phyloP scores from a whole-genome alignment of 2,113 vertebrate genomes.

The Micromys minutus region DNA sequence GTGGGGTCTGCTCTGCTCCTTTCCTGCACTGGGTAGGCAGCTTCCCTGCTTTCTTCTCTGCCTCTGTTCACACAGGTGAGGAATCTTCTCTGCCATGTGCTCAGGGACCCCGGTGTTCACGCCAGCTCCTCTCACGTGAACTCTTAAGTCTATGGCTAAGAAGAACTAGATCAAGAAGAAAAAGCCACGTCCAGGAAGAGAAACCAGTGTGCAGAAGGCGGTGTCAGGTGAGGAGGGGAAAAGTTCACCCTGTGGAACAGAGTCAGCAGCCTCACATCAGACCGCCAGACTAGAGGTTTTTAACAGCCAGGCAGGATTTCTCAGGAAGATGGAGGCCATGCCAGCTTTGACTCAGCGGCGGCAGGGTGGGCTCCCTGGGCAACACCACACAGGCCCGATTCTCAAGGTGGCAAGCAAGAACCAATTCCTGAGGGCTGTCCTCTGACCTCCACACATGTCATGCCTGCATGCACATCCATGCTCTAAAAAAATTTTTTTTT shows the following conservation, averaged over 20 bases:
- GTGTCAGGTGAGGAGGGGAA: too few relatives aligned
- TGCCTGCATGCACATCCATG: neutral
- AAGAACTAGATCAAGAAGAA: neutral
- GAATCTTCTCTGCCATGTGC: neutral
- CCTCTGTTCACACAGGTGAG: too few relatives aligned
- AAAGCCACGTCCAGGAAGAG: neutral
- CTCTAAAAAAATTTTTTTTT: neutral
- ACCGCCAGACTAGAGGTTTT: neutral
- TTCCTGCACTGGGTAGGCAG: rapidly evolving
- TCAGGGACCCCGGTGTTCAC: too few relatives aligned
- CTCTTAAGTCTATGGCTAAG: neutral
- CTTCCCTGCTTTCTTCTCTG: neutral
- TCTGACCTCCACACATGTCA: neutral
- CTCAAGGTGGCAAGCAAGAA: neutral
- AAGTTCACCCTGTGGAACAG: neutral
- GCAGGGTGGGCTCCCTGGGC: neutral
- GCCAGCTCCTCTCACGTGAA: neutral
- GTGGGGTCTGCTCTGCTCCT: too few relatives aligned
- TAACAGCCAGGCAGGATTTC: neutral
- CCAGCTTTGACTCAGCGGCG: neutral
- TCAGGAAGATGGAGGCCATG: neutral
- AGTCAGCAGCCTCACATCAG: neutral
- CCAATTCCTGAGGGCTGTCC: neutral
- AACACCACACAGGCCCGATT: neutral
- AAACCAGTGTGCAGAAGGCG: too few relatives aligned